Percentiles rank a stretch among this genome's conserved stretches.
phyloP scores from a whole-genome alignment of 1,140 invertebrate genomes.

The Papilio polyxenes region DNA sequence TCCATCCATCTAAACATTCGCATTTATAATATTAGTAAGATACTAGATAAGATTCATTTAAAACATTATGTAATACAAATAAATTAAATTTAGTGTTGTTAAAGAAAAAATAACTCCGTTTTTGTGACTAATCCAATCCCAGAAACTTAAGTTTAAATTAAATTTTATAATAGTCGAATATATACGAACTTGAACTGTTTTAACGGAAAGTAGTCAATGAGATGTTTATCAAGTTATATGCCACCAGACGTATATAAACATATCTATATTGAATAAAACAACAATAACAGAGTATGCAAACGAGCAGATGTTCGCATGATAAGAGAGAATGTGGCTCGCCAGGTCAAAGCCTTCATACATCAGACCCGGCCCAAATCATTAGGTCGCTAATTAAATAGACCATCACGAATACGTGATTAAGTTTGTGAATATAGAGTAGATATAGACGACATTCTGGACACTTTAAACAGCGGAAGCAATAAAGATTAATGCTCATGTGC shows the following conservation, averaged over 20 bases:
- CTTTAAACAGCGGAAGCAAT: slow-evolving; percentile 1
- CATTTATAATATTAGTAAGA: too few relatives aligned
- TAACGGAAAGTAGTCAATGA: background rate
- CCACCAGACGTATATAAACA: background rate
- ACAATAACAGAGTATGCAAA: background rate
- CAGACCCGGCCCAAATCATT: slow-evolving; percentile 17
- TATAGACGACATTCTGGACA: slow-evolving; percentile 5
- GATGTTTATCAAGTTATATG: background rate
- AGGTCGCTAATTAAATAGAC: background rate
- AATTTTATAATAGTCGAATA: too few relatives aligned
- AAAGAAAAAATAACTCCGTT: too few relatives aligned
- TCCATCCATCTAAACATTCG: too few relatives aligned
- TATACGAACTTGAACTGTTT: background rate
- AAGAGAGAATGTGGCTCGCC: background rate
- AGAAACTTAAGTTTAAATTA: too few relatives aligned
- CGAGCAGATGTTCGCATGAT: background rate
- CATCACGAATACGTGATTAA: background rate
- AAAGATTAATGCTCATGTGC: background rate
- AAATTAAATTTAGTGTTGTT: too few relatives aligned
- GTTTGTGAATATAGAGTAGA: background rate
- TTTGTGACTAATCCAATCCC: too few relatives aligned
- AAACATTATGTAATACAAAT: too few relatives aligned
- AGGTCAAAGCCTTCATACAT: background rate
- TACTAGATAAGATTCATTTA: too few relatives aligned
- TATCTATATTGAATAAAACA: background rate